phyloP scores from a whole-genome alignment of 2,113 vertebrate species.

The Mobula hypostoma region DNA sequence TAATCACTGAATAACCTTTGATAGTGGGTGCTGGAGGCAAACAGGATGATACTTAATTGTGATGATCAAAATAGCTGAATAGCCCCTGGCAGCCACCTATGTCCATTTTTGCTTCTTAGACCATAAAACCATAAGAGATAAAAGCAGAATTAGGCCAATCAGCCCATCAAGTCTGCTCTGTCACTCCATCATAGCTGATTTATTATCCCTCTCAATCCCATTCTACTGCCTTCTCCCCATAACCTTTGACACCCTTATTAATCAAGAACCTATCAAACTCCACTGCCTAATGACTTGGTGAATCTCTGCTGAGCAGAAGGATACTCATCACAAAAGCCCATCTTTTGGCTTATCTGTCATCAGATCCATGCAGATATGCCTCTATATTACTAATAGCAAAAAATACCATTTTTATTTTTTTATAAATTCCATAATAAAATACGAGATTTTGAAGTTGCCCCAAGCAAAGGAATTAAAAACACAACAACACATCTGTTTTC shows the following conservation, averaged over 20 bases:
- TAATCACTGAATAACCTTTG: neutral
- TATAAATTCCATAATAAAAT: neutral
- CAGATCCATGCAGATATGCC: neutral
- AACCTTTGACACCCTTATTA: no score
- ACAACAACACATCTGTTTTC: constrained; percentile 6
- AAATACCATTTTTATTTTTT: neutral
- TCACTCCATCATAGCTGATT: no score
- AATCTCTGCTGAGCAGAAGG: no score
- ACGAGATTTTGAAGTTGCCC: neutral
- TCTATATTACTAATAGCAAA: neutral
- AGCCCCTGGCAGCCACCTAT: neutral
- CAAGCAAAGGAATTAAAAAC: neutral
- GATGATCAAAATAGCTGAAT: neutral
- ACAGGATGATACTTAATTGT: neutral
- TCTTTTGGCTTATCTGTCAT: neutral
- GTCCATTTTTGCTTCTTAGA: neutral
- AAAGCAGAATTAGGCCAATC: no score
- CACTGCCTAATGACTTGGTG: no score
- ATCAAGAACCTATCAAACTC: no score
- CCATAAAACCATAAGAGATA: no score
- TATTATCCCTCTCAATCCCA: no score
- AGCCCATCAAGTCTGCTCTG: no score
- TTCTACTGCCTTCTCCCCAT: no score
- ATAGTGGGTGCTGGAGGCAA: neutral
- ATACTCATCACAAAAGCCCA: no score